Evolutionary conservation across 2,113 vertebrate species (phyloP), one percentile per base, ranked within the genome.

Genomic region (Lampris megalopsis): DNA sequence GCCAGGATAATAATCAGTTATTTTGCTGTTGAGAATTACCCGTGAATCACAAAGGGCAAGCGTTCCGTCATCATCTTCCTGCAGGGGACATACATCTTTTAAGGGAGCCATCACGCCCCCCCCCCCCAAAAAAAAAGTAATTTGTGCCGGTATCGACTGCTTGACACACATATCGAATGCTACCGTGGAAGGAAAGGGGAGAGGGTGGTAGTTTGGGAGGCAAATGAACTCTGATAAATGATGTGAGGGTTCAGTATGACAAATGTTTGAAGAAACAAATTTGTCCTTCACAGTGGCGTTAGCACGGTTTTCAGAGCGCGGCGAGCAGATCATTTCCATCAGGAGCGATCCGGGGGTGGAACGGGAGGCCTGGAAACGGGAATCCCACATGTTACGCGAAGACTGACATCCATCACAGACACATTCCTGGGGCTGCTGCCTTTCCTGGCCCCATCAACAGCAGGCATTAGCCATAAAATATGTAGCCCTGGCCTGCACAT

Each of bases 371-470:
- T 71, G 49, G 70, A 82, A 77, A 82, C 71, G 43, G 78, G 70
- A 82, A 79, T 80, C 77, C 75, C 83, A 88, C 85, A 86, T 88
- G 81, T 86, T 87, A 70, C 11, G 56, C 62, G 40, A 65, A 62
- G 85, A 78, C 72, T 71, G 84, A 73, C 76, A 89, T 86, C 75
- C 83, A 90, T 88, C 82, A 84, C 63, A 47, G 69, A 73, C 71
- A 67, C 67, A 68, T 73, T 83, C 74, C 69, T 11, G 13, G 41
- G 78, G 80, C 81, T 74, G 71, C 73, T 70, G 79, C 81, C 77
- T 79, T 68, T 60, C 61, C 75, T 76, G 53, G 81, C 79, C 80
- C 82, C 72, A 68, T 85, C 77, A 71, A 63, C 74, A 67, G 79
- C 68, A 77, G 75, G 68, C 76, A 75, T 77, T 86, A 74, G 60